Conservation (phyloP, 1,140 invertebrate species). For the Penaeus vannamei region DNA sequence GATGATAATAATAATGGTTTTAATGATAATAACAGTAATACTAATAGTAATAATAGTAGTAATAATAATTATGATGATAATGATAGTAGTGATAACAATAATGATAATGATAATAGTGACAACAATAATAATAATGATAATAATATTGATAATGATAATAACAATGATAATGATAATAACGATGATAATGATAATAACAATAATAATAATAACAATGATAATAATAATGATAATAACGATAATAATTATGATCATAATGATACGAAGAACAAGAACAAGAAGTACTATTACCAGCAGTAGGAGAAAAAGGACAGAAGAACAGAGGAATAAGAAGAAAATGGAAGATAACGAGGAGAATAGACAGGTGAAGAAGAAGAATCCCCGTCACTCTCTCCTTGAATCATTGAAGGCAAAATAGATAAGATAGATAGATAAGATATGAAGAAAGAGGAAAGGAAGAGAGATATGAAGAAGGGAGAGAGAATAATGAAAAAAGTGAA, state of each 20-base stretch:
- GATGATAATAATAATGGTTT: no score
- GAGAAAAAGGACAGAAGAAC: no score
- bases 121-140: no score
- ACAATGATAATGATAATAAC: no score
- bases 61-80: neutral
- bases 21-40: no score
- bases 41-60: no score
- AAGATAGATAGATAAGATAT: neutral
- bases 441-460: neutral
- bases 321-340: neutral
- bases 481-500: neutral
- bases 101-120: no score
- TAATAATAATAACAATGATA: no score
- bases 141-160: no score
- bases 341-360: neutral
- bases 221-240: no score
- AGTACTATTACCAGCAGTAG: slow-evolving; percentile 4
- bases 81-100: neutral
- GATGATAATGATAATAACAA: no score
- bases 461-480: neutral
- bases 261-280: neutral
- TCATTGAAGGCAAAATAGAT: neutral
- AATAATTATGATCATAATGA: neutral
- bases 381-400: neutral
- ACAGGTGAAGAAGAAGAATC: neutral